Evolutionary conservation across 2,888 invertebrate species (phyloP), one percentile per base, ranked within the genome.

Genomic region (Xestia rhomboidea): DNA sequence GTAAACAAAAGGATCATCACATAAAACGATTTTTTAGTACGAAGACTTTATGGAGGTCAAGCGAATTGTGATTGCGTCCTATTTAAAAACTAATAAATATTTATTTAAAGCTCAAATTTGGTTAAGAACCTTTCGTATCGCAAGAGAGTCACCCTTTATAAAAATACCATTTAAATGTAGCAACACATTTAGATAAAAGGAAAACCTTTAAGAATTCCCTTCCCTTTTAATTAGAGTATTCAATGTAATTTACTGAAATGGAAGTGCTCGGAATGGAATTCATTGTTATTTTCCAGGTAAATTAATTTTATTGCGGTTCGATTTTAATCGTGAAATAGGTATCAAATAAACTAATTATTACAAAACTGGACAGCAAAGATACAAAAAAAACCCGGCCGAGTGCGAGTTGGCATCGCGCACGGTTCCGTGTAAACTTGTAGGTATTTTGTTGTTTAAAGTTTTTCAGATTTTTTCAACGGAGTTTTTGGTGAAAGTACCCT

Each of bases 1-100:
- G 10, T 0, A 11, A 44, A 4, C 64, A 84, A 44, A 84, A 80
- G 75, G 21, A n/a, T 7, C 30, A 46, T 15, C 24, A n/a, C n/a
- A 38, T 15, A 63, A n/a, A 13, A 24, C n/a, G 0, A 24, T 62
- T 34, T 2, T 60, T 27, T 6, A 15, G 0, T 57, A 27, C 27
- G 15, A 57, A 57, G 15, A n/a, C 7, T 27, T 24, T 15, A 57
- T 57, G 11, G 7, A 41, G 2, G 51, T 5, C 30, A 44, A 41
- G 18, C 18, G 27, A 51, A 41, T 51, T 27, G 2, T 11, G 11
- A 57, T 57, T 8, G 1, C 27, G 57, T 5, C n/a, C 5, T 5
- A 7, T 27, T n/a, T 27, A 1, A 27, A 57, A 57, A 27, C 6
- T 57, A 15, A 27, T 15, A 0, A 57, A 2, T 2, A 27, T 27